Evolutionary conservation across 2,888 invertebrate genomes (phyloP).

Genomic region (Eudemis profundana): DNA sequence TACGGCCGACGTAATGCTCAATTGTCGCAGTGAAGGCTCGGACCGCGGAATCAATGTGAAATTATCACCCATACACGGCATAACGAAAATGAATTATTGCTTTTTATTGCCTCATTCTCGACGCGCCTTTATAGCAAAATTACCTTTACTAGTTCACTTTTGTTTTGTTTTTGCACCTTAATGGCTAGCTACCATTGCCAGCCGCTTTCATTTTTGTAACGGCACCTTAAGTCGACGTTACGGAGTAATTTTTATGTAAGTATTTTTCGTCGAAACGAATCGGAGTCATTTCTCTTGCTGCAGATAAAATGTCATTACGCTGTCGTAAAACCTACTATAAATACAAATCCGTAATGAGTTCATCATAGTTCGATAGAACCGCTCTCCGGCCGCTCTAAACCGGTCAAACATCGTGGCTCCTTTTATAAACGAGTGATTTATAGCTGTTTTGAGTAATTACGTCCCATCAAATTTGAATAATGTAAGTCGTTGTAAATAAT

Average conservation of each 20-base stretch:
- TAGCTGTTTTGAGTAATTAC: conserved; percentile 82
- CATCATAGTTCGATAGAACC: conserved; percentile 66
- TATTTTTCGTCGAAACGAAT: conserved; percentile 47
- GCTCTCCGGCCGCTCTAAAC: conserved; percentile 67
- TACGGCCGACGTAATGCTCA: conserved; percentile 81
- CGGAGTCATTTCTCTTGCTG: conserved; percentile 56
- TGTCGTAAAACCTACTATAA: conserved; percentile 70
- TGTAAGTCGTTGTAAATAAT: conserved; percentile 77
- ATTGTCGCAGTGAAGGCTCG: conserved; percentile 76
- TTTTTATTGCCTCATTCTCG: conserved; percentile 70
- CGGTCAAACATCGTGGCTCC: conserved; percentile 62
- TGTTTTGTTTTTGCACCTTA: conserved; percentile 56
- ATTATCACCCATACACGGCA: conserved; percentile 83
- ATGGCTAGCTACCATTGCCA: conserved; percentile 52
- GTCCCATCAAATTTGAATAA: conserved; percentile 85
- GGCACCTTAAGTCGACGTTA: conserved; percentile 41
- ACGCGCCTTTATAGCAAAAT: conserved; percentile 65
- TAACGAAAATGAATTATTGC: conserved; percentile 84
- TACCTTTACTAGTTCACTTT: conserved; percentile 55
- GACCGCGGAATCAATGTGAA: conserved; percentile 74
- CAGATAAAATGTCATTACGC: conserved; percentile 68
- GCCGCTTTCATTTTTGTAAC: conserved; percentile 57
- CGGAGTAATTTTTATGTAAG: conserved; percentile 49
- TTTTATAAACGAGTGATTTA: conserved; percentile 80
- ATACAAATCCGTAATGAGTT: conserved; percentile 72